Evolutionary conservation across 1,140 invertebrate genomes (phyloP).

Genomic region (Leptinotarsa defecta): DNA sequence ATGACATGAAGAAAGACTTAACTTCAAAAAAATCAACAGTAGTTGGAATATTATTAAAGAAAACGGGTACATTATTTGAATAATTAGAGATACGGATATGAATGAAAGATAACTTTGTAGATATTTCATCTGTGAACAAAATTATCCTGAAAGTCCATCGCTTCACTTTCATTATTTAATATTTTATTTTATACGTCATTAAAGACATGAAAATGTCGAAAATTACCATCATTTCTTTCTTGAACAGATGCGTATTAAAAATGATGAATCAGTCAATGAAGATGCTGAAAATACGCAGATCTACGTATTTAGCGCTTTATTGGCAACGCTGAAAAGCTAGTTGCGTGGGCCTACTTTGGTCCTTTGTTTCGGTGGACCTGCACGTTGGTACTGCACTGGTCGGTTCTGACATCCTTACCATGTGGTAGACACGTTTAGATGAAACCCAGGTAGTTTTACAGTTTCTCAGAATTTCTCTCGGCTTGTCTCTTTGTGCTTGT

Average conservation of each 20-base stretch:
- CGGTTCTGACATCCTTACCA: constrained; percentile 11
- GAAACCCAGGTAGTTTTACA: constrained; percentile 28
- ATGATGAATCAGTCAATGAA: not conserved
- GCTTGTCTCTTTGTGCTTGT: constrained; percentile 17
- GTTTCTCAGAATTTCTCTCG: constrained; percentile 25
- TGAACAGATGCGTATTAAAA: no score
- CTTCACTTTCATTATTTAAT: no score
- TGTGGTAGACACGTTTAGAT: constrained; percentile 24
- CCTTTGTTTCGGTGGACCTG: not conserved
- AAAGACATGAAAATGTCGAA: not conserved
- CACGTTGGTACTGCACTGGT: not conserved
- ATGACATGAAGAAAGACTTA: no score
- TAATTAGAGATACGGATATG: no score
- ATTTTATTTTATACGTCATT: no score
- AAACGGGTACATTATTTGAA: no score
- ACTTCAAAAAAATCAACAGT: not conserved
- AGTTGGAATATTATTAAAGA: not conserved
- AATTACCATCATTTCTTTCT: no score
- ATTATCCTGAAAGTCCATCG: not conserved
- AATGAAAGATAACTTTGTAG: no score
- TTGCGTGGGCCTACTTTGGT: not conserved
- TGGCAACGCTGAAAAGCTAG: not conserved
- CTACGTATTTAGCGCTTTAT: not conserved
- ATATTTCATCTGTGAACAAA: no score
- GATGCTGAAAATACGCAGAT: not conserved